phyloP scores from a whole-genome alignment of 2,113 vertebrate species.

The Tupaia chinensis region DNA sequence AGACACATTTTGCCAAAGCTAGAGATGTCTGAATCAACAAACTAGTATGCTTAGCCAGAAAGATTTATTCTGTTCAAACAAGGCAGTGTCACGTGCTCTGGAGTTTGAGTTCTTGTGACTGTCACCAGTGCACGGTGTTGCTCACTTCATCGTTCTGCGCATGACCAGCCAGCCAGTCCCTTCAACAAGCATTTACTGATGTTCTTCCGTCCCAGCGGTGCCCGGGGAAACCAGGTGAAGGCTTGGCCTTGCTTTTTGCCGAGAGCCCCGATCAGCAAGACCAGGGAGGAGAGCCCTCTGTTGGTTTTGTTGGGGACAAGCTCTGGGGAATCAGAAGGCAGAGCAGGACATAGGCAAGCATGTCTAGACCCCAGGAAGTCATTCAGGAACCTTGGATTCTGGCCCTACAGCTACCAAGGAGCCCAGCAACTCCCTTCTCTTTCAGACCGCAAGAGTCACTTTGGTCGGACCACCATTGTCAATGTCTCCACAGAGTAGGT shows the following conservation, averaged over 20 bases:
- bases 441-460: conserved; percentile 94
- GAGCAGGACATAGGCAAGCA: accelerated
- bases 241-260: background rate
- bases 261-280: background rate
- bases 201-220: background rate
- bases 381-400: background rate
- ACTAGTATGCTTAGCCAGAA: background rate
- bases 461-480: conserved; percentile 96
- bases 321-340: background rate
- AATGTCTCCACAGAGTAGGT: conserved; percentile 96
- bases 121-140: background rate
- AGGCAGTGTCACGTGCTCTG: background rate
- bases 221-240: background rate
- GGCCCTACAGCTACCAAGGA: no score
- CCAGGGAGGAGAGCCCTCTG: background rate
- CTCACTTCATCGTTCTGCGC: background rate
- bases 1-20: background rate
- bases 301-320: background rate
- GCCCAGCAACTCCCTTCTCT: conserved; percentile 75
- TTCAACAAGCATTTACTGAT: background rate
- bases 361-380: background rate
- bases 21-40: background rate
- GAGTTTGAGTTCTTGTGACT: background rate
- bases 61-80: background rate
- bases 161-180: background rate